Percentiles rank a stretch among this genome's conserved stretches.
Evolutionary conservation across 2,113 vertebrate species (phyloP).

Genomic region (Ptyas mucosa): DNA sequence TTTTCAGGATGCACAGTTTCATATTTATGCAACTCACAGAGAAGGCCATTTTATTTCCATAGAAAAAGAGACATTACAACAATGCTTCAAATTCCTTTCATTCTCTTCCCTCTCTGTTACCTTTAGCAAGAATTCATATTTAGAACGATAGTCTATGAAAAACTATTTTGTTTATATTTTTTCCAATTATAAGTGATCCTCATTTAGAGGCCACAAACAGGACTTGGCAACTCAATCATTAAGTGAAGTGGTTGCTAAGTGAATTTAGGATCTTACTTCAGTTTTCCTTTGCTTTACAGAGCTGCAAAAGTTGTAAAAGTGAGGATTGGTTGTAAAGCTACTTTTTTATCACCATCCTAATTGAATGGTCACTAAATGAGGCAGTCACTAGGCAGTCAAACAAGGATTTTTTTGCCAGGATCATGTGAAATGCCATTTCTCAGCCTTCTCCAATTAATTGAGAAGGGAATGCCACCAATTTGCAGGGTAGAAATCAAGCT

Average conservation of each 20-base stretch:
- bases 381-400: not conserved
- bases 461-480: not conserved
- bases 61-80: not conserved
- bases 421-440: not conserved
- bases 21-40: conserved; percentile 4
- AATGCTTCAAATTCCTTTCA: conserved; percentile 23
- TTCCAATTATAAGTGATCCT: not conserved
- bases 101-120: conserved; percentile 1
- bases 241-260: not conserved
- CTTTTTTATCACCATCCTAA: not conserved
- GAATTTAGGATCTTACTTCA: not conserved
- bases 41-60: not conserved
- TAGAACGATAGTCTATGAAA: not conserved
- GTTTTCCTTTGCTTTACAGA: not conserved
- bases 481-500: not conserved
- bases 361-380: not conserved
- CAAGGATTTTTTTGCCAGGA: not conserved
- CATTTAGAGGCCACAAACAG: not conserved
- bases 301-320: not conserved
- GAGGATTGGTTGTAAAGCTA: not conserved
- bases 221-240: not conserved
- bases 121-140: not conserved
- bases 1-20: not conserved
- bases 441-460: not conserved
- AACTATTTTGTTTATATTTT: conserved; percentile 18